Base-by-base conservation (phyloP, 2,113 vertebrate species). In the Apodemus sylvaticus region DNA sequence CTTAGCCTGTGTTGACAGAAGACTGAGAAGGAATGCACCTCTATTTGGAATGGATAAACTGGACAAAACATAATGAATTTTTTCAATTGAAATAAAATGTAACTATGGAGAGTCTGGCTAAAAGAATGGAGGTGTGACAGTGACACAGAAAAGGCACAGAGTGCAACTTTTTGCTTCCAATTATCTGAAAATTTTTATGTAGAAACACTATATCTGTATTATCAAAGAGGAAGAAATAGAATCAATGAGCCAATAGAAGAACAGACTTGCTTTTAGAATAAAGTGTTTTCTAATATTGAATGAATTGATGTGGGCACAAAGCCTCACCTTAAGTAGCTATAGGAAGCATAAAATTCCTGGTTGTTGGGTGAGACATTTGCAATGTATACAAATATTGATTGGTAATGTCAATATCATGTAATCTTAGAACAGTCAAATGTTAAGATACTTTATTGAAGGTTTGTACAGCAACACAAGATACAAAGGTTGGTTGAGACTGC, bases 61-160 rank as follows among this genome's bases (percentile, higher is more conserved):
- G 53, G 34, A 88, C 4, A 19, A 70, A 39, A 66, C 73, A 83
- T 88, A 17, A 45, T 45, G 39, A 53, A 13, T 36, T 55, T 26
- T 97, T 76, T 13, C 19, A 82, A 68, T 55, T 66, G 48, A n/a
- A 82, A 2, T 94, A 48, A 74, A 96, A 85, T 24, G 9, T 91
- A 5, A 55, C 24, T 58, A 53, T 71, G 7, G 34, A 85, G 3
- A 76, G 20, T 58, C 8, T 26, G 39, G 9, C n/a, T 89, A 51
- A 93, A 85, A 88, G 22, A 91, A 73, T 55, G 5, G 16, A 79
- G 1, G 10, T 62, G 20, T 48, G 7, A 53, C 70, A 74, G 26
- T 83, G 85, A 82, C 39, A 42, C 10, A 88, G 34, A 66, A 95
- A 71, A 86, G 9, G 73, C 26, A 22, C 34, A 95, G 51, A 7